Base-by-base conservation (phyloP, 2,113 vertebrate species). In the Colius striatus region DNA sequence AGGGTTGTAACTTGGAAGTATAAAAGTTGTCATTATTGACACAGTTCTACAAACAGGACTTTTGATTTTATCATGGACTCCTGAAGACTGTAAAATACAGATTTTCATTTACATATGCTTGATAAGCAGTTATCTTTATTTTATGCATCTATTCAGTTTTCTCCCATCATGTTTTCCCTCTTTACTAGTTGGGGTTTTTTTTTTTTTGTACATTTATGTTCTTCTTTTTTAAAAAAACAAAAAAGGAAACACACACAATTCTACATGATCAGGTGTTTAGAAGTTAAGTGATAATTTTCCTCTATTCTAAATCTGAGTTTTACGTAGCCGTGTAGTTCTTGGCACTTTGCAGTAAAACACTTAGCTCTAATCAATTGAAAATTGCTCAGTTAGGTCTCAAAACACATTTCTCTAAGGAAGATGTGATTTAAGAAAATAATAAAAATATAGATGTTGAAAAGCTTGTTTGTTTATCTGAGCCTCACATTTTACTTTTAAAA, bases 401-500 rank as follows among this genome's bases (percentile, higher is more conserved):
- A 94, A 87, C 91, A 96, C 36, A 94, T 95, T 95, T 75, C 70
- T 84, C 73, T n/a, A 62, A 97, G 86, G 79, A 97, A 95, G 58
- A 96, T 68, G 47, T n/a, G 50, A 84, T 91, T 92, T 92, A 95
- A 86, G 26, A 87, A 85, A 62, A 89, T 79, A 68, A 63, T 8
- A 48, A 57, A 70, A 71, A 91, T 13, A 96, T 45, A 11, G 43
- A 94, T 87, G 45, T 84, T 88, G 41, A 94, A 97, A 97, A 96
- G 87, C 53, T 41, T 41, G 38, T 9, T 10, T 97, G 91, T 96
- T 98, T 93, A 92, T 78, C 95, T 95, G 84, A 96, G 79, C 84
- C 84, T 96, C 92, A 95, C 27, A 97, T 98, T 96, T 98, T 97
- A 77, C 70, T 97, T 97, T 96, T 97, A 65, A 97, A 97, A 97